Conservation (phyloP, 2,113 vertebrate species). For the Pongo abelii region DNA sequence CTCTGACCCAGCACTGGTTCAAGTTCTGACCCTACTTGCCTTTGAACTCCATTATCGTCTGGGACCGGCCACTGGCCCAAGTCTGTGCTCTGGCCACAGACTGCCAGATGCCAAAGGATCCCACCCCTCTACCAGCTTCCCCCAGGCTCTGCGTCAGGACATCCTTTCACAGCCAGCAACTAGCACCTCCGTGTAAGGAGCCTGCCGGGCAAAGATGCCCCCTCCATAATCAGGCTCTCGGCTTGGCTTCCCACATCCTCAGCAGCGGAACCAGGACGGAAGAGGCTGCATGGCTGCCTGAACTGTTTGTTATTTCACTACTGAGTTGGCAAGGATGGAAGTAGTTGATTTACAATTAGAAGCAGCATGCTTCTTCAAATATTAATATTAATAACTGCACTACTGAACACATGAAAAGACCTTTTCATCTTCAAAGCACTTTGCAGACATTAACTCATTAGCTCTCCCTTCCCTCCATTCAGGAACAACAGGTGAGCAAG, state of each 20-base stretch:
- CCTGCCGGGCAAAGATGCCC: neutral
- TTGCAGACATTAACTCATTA: constrained; percentile 61
- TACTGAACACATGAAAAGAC: constrained; percentile 73
- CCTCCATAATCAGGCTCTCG: neutral
- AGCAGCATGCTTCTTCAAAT: constrained; percentile 72
- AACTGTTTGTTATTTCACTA: constrained; percentile 63
- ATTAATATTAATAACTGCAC: constrained; percentile 78
- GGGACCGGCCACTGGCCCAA: neutral
- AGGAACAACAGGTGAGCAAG: constrained; percentile 51
- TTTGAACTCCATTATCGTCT: neutral
- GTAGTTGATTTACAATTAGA: constrained; percentile 68
- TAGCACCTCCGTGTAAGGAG: neutral
- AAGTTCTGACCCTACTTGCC: neutral
- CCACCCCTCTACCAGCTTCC: neutral
- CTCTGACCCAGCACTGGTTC: neutral
- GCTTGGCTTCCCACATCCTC: neutral
- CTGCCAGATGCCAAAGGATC: neutral
- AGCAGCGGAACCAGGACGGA: constrained; percentile 4
- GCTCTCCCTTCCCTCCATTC: neutral
- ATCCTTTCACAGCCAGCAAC: neutral
- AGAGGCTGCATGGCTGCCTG: neutral
- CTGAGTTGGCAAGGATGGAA: constrained; percentile 54
- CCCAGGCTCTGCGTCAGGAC: too few species aligned
- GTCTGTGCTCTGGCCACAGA: neutral
- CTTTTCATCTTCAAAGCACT: constrained; percentile 80